phyloP scores from a whole-genome alignment of 2,797 vertebrate species.

The Thalassophryne amazonica region DNA sequence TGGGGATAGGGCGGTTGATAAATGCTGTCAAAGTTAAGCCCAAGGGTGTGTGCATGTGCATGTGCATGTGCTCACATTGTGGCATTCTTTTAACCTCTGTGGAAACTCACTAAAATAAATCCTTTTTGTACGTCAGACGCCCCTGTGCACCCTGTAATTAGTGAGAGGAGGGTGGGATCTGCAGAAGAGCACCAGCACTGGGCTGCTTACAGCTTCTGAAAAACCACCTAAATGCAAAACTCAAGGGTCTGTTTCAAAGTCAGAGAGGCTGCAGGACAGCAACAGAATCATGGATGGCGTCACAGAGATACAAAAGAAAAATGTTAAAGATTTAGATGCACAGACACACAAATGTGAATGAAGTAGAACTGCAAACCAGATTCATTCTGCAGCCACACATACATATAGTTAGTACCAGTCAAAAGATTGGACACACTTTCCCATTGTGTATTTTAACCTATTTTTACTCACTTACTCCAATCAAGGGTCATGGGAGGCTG shows the following conservation, averaged over 20 bases:
- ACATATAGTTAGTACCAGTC: not conserved
- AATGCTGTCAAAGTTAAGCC: slow-evolving; percentile 64
- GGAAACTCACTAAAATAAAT: slow-evolving; percentile 86
- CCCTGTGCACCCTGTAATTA: slow-evolving; percentile 82
- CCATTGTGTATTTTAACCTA: too few relatives aligned
- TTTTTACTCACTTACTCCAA: too few relatives aligned
- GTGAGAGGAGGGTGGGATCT: slow-evolving; percentile 65
- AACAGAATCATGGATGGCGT: slow-evolving; percentile 44
- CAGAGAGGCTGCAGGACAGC: slow-evolving; percentile 42
- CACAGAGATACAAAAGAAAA: slow-evolving; percentile 28
- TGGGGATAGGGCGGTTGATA: slow-evolving; percentile 57
- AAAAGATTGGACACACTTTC: too few relatives aligned
- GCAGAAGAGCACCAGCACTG: slow-evolving; percentile 58
- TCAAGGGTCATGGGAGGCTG: too few relatives aligned
- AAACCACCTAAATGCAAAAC: slow-evolving; percentile 69
- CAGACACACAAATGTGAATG: not conserved
- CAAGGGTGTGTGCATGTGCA: slow-evolving; percentile 31
- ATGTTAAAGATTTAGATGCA: slow-evolving; percentile 8
- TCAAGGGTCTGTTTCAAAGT: slow-evolving; percentile 58
- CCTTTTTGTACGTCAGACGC: slow-evolving; percentile 82
- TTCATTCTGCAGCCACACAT: slow-evolving; percentile 1
- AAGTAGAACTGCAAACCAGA: not conserved
- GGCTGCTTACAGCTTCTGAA: slow-evolving; percentile 64
- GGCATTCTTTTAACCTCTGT: slow-evolving; percentile 84
- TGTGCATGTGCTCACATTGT: slow-evolving; percentile 55